phyloP scores from a whole-genome alignment of 2,797 vertebrate species.

The Leptatherina wallacei region DNA sequence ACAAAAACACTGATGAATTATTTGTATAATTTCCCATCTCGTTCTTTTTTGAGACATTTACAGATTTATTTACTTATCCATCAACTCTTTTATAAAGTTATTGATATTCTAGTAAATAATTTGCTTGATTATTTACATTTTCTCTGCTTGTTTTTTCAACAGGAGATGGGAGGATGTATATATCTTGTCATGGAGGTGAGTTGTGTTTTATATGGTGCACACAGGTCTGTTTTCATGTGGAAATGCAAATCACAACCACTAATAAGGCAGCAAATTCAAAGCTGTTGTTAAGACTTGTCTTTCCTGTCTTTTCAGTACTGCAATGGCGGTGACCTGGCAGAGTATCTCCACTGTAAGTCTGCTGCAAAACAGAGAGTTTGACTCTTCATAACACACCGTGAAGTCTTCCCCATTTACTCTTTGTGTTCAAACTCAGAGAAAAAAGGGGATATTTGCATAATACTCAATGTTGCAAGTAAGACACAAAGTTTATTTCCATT shows the following conservation, averaged over 20 bases:
- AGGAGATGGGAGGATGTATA: constrained; percentile 95
- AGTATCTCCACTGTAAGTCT: constrained; percentile 96
- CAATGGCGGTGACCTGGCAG: constrained; percentile 97
- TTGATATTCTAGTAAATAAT: neutral
- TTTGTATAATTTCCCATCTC: neutral
- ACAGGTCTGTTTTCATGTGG: constrained; percentile 5
- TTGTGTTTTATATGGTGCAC: neutral
- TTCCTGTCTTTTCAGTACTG: constrained; percentile 88
- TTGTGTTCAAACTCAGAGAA: constrained; percentile 2
- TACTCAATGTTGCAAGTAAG: constrained; percentile 10
- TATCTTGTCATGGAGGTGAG: constrained; percentile 99
- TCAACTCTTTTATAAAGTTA: neutral
- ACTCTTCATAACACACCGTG: constrained; percentile 3
- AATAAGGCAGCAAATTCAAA: neutral
- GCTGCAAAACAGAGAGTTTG: constrained; percentile 10
- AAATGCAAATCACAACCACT: constrained; percentile 25
- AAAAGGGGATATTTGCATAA: neutral
- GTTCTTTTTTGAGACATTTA: neutral
- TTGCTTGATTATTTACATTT: constrained; percentile 11
- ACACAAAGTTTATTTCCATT: constrained; percentile 18
- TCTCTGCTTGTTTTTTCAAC: constrained; percentile 52
- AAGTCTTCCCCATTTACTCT: constrained; percentile 4
- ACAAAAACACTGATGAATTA: constrained; percentile 8
- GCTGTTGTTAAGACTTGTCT: constrained; percentile 9
- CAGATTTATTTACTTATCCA: neutral